Base-by-base conservation (phyloP, 2,888 invertebrate genomes). In the Archaeoteleia sp. region DNA sequence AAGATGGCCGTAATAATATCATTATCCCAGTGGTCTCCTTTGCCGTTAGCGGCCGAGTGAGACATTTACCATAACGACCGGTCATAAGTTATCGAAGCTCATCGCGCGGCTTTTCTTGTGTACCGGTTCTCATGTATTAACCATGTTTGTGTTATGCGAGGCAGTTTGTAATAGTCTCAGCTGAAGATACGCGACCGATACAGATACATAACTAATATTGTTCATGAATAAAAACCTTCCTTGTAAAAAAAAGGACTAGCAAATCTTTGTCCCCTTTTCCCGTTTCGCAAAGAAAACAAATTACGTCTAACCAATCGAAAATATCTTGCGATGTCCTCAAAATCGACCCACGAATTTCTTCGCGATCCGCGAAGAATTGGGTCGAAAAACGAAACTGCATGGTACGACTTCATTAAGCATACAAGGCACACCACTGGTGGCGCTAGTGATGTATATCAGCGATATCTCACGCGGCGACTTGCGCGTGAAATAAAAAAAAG, bases 1-100 rank as follows among this genome's bases (percentile, higher is more conserved):
- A 82, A 81, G 80, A 80, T 81, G 80, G 77, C 80, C 78, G 79
- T 84, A 83, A 83, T 83, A 83, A 84, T 84, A 84, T 84, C 83
- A 84, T 84, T 82, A 84, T 83, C 82, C 74, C 82, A 81, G 82
- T 80, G 82, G 82, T 78, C 78, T 74, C 73, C 74, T 69, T 73
- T 74, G 73, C 72, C 76, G 73, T 76, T 73, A 75, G 72, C 66
- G 62, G 73, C 71, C 73, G 74, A 83, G 79, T 83, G 79, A 82
- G 82, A 82, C 82, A 82, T 83, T 83, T 80, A 79, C 78, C 74
- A 72, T 80, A 80, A 80, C 79, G 79, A 79, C 80, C 76, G 72
- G 73, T 72, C 78, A 78, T 80, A 76, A 78, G 74, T 79, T 80
- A 79, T 79, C 78, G 75, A 63, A 71, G 70, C 73, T 72, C 73